Base-by-base conservation (phyloP, 2,797 vertebrate species). In the Chloroceryle inda region DNA sequence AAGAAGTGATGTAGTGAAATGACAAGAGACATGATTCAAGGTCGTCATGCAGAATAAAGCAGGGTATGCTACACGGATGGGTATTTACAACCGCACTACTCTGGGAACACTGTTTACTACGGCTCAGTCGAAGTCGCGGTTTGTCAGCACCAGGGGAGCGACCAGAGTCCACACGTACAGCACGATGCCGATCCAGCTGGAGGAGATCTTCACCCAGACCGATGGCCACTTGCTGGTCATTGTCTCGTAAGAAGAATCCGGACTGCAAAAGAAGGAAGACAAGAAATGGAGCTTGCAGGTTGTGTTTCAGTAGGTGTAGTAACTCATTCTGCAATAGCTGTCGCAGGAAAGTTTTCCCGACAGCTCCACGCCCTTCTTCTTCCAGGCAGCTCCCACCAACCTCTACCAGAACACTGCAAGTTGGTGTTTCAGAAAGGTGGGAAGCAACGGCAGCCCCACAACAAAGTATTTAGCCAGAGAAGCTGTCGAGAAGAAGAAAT, bases 181-280 rank as follows among this genome's bases (percentile, higher is more conserved):
- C 58, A 99, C 98, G 2, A 99, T 98, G 96, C 99, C 99, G 88
- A 99, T 99, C 99, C 99, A 99, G 96, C 99, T 99, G 96, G 99
- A 99, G 20, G 98, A 99, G 67, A 99, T 99, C 98, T 99, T 99
- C 98, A 99, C 99, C 99, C 99, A 99, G 77, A 99, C 99, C 0
- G 99, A 99, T 0, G 99, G 99, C 99, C 99, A 99, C 63, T 99
- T 99, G 97, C 99, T 99, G 56, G 99, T 99, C 99, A 99, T 99
- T 3, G 97, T 98, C 96, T 99, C 98, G 0, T 98, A 99, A 31
- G 98, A 98, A 69, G 99, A 98, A 89, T 99, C 99, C 2, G 99
- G 99, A 94, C 99, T 99, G 97, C 18, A 58, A 93, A 85, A 58
- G 37, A 52, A 76, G 31, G 4, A 49, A 61, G 18, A 49, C 31